Evolutionary conservation across 2,113 vertebrate genomes (phyloP), one percentile per base, ranked within the genome.

Genomic region (Dicrurus megarhynchus): DNA sequence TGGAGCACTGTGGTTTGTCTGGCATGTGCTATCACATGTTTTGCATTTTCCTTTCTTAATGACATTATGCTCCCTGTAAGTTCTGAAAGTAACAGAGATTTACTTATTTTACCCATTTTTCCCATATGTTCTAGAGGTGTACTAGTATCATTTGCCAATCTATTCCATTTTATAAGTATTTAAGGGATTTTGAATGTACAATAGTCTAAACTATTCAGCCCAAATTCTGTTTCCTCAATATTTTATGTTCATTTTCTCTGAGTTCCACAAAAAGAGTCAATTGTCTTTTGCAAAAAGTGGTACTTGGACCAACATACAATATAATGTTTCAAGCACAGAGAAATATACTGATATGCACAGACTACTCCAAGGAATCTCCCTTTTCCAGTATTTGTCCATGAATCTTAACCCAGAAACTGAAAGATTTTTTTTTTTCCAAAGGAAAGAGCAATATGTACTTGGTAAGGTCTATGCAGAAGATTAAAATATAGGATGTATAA

Each of bases 1-100:
- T 28, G 12, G 17, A 88, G 79, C 11, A 19, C 56, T 86, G 96
- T 70, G 96, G 92, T 92, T 96, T 68, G 68, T 81, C 93, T 90
- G 95, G 90, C 95, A 96, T 90, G 60, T 89, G 64, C 90, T 64
- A 39, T 90, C 88, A 95, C 82, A 63, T 95, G 95, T 53, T 96
- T 91, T 83, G 81, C 83, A 84, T 97, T 95, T 95, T 87, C 79
- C 49, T 81, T 90, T 94, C 90, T 83, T 95, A 96, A 95, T 97
- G 91, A 56, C 24, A 89, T 95, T 90, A 95, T 56, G 39, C 76
- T 93, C 60, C 30, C 52, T 78, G 18, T 84, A 94, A 90, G 60
- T 53, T 81, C 52, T 84, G 52, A 42, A 88, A 88, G 35, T 37
- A 95, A 76, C 42, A 87, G 70, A 73, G 50, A 90, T 77, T 93